phyloP scores from a whole-genome alignment of 2,888 invertebrate species.

The Philonicus albiceps region DNA sequence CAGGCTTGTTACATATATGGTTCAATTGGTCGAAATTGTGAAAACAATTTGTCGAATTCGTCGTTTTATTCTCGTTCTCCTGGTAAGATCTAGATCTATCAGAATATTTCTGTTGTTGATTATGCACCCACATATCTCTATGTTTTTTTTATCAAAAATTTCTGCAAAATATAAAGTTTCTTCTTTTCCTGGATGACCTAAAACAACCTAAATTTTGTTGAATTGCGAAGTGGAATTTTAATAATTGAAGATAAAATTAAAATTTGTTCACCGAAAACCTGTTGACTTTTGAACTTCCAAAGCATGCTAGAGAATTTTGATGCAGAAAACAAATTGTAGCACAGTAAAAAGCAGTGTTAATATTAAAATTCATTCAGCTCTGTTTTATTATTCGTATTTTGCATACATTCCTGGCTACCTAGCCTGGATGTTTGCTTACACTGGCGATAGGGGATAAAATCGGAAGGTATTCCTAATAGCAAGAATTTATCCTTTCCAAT shows the following conservation, averaged over 20 bases:
- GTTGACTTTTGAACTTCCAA: neutral
- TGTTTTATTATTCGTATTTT: neutral
- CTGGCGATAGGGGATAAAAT: neutral
- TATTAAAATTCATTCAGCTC: neutral
- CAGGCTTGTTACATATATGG: neutral
- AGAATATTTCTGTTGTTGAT: neutral
- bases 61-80: too few relatives aligned
- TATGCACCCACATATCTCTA: neutral
- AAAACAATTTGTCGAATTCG: neutral
- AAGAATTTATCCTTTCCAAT: neutral
- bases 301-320: neutral
- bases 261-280: neutral
- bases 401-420: neutral
- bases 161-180: neutral
- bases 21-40: neutral
- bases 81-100: neutral
- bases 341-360: neutral
- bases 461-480: neutral
- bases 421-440: neutral
- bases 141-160: neutral
- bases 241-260: neutral
- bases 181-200: neutral
- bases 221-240: neutral
- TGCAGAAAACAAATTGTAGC: neutral
- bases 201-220: neutral